A percentile compares a stretch with the other conserved stretches of the same genome.
phyloP scores from a whole-genome alignment of 2,888 invertebrate species.

The Drosophila longiperda region DNA sequence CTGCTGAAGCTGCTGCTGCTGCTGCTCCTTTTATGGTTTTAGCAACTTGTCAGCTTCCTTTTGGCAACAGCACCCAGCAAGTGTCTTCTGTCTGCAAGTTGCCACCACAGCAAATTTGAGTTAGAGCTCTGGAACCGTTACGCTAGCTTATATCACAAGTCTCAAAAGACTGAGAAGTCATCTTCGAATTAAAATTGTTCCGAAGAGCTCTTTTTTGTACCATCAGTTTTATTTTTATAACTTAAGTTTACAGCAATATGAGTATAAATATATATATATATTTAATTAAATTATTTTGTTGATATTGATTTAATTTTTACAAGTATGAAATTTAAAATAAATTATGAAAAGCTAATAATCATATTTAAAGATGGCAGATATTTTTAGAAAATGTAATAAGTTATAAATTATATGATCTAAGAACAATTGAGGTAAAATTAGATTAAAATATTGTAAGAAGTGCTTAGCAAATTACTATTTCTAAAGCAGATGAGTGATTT shows the following conservation, averaged over 20 bases:
- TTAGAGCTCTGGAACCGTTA: conserved; percentile 66
- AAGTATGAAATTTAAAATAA: neutral
- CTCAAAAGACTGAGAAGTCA: conserved; percentile 2
- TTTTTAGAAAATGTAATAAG: neutral
- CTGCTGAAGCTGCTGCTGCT: conserved; percentile 15
- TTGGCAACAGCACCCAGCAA: conserved; percentile 74
- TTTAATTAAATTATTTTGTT: neutral
- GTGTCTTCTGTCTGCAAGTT: conserved; percentile 64
- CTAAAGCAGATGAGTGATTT: neutral
- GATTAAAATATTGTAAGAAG: neutral
- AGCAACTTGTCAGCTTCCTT: conserved; percentile 82
- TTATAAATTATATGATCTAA: neutral
- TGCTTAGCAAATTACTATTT: neutral
- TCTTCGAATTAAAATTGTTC: conserved; percentile 15
- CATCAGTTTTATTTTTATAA: neutral
- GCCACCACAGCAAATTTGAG: conserved; percentile 44
- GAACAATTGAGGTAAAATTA: neutral
- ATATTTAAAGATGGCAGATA: neutral
- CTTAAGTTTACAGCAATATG: neutral
- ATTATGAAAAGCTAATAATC: neutral
- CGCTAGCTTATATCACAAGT: conserved; percentile 53
- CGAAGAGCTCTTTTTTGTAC: neutral
- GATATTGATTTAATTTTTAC: neutral
- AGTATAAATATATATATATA: neutral
- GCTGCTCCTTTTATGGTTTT: conserved; percentile 46